Evolutionary conservation across 2,113 vertebrate species (phyloP), one percentile per base, ranked within the genome.

Genomic region (Misgurnus mizolepis): DNA sequence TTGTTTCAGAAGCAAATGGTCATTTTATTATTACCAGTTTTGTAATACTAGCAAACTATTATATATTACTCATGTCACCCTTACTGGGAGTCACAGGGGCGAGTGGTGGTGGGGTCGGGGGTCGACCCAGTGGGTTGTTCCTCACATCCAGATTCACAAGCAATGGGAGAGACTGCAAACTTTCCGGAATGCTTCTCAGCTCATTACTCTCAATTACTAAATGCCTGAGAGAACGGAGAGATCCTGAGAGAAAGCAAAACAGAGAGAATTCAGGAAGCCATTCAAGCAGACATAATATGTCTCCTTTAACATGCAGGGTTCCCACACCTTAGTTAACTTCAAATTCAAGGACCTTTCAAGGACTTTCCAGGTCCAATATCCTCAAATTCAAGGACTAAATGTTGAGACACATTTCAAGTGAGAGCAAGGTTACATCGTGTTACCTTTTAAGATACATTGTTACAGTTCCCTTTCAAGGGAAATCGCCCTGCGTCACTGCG

Each of bases 91-190:
- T 74, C 4, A 67, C 5, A 17, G 83, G 86, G 73, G 89, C 77
- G 8, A 87, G 88, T 45, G 88, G 88, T 2, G 89, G 90, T 15
- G 91, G 93, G 0, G 89, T 89, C 4, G 86, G 87, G 9, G 90
- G 88, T 77, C 61, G 81, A 62, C 90, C 92, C 84, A 93, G 66
- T 50, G 92, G 93, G 86, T 93, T 93, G 88, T 93, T 92, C 47
- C 90, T 87, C 34, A 86, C 34, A 18, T 94, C 90, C 77, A 93
- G 89, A 86, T 87, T 82, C 53, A n/a, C 88, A 49, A 93, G 89
- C 53, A 72, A 73, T 77, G 90, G 90, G 71, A 91, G 88, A 58
- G 87, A 66, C 10, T 75, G 84, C 72, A 94, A 85, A 84, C 87
- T 89, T 7, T 79, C 79, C 12, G 93, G 93, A 70, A 94, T 72